Evolutionary conservation across 2,888 invertebrate genomes (phyloP), one percentile per base, ranked within the genome.

Genomic region (Scaptodrosophila latifasciaeformis): DNA sequence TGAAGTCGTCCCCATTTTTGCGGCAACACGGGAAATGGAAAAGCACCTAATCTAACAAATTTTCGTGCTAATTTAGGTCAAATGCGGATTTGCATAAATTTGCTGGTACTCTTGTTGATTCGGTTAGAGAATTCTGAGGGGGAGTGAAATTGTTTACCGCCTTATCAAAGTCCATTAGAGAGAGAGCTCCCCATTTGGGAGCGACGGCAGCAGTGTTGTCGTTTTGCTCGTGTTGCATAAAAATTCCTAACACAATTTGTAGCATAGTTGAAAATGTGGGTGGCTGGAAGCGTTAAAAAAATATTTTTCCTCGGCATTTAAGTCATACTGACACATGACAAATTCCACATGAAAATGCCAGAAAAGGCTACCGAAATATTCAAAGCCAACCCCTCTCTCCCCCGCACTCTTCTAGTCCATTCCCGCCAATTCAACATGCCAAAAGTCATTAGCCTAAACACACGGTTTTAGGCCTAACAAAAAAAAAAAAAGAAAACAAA

Each of bases 51-150:
- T 82, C 81, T 81, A 67, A 81, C 66, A 68, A 67, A 82, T 66
- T 79, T 77, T 80, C 82, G 82, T 76, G 70, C 75, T 72, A 81
- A 82, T 79, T 79, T 82, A 58, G 79, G 82, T 79, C 82, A 79
- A 72, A 65, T 62, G 59, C 63, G 82, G 79, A 82, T 79, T 82
- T 82, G 70, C 79, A 82, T 79, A 82, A 67, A 71, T 70, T 72
- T 70, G 35, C 59, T 42, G 54, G 54, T 75, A 58, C n/a, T n/a
- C n/a, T n/a, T n/a, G n/a, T n/a, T n/a, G n/a, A n/a, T n/a, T n/a
- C n/a, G n/a, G n/a, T n/a, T n/a, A n/a, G n/a, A n/a, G n/a, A n/a
- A n/a, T n/a, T n/a, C n/a, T n/a, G n/a, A n/a, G n/a, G n/a, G n/a
- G n/a, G n/a, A n/a, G n/a, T n/a, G n/a, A n/a, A n/a, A n/a, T n/a